These are phyloP conservation scores for Sclerodermus sp. DNA, from an alignment of 2,888 invertebrate species.

Conservation along the genomic window DNA sequence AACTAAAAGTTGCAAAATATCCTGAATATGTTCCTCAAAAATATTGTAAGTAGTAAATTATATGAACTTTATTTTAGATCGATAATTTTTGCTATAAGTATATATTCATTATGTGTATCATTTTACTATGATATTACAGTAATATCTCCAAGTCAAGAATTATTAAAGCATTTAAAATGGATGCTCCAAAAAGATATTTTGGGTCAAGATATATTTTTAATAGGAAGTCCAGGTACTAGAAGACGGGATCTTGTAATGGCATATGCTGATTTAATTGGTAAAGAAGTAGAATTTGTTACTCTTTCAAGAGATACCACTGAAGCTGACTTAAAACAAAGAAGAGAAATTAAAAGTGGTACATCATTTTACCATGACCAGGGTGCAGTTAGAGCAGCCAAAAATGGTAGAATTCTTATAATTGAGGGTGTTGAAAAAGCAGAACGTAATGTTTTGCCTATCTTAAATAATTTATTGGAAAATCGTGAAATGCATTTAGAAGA, in stretches of 20 bases:
- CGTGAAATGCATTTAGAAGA: constrained; percentile 98
- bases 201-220: constrained; percentile 92
- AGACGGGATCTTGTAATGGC: constrained; percentile 83
- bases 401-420: constrained; percentile 85
- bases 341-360: constrained; percentile 86
- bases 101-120: not conserved
- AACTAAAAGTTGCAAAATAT: constrained; percentile 65
- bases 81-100: not conserved
- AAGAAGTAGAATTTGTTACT: constrained; percentile 92
- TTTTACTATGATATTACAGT: constrained; percentile 18
- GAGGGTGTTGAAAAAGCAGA: constrained; percentile 98
- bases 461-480: constrained; percentile 95
- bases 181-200: constrained; percentile 93
- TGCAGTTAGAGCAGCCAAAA: constrained; percentile 88
- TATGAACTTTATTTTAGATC: not conserved
- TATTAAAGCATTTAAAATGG: constrained; percentile 85
- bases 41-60: constrained; percentile 69
- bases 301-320: constrained; percentile 95
- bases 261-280: constrained; percentile 83
- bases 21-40: constrained; percentile 83
- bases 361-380: constrained; percentile 94
- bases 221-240: constrained; percentile 86
- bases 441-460: constrained; percentile 91
- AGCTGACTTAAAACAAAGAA: constrained; percentile 91
- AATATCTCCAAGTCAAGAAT: constrained; percentile 67